phyloP scores from a whole-genome alignment of 2,888 invertebrate genomes.

The Oscheius sp. region DNA sequence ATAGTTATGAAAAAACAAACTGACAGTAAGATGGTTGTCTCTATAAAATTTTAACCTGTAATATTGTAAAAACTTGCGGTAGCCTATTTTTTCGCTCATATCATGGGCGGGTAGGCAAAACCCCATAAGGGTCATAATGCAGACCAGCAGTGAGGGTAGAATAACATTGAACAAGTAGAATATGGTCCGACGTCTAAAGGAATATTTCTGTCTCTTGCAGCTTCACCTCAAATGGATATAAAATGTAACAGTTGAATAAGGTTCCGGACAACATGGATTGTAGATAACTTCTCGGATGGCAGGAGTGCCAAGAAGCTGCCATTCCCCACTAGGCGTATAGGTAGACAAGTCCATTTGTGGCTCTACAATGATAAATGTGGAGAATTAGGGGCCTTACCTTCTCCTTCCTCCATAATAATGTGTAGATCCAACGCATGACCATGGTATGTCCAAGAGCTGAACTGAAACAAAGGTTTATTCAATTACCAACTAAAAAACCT shows the following conservation, averaged over 20 bases:
- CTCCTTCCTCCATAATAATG: constrained; percentile 54
- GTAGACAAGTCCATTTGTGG: constrained; percentile 63
- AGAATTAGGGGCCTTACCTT: constrained; percentile 39
- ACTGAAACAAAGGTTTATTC: constrained; percentile 74
- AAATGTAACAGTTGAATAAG: constrained; percentile 76
- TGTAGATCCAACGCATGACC: constrained; percentile 86
- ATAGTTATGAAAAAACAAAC: constrained; percentile 97
- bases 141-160: constrained; percentile 63
- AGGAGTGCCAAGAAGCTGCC: constrained; percentile 67
- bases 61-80: constrained; percentile 60
- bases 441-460: constrained; percentile 99
- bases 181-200: constrained; percentile 54
- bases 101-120: constrained; percentile 68
- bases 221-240: constrained; percentile 55
- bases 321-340: constrained; percentile 66
- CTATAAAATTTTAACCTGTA: constrained; percentile 33
- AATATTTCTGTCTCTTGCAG: background rate
- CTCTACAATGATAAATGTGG: constrained; percentile 33
- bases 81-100: constrained; percentile 69
- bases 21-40: constrained; percentile 79
- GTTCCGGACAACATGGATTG: constrained; percentile 86
- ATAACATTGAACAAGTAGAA: constrained; percentile 67
- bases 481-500: background rate
- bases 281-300: constrained; percentile 73
- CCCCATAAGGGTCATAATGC: constrained; percentile 71